Conservation (phyloP, 2,888 invertebrate genomes). For the Limnephilus lunatus region DNA sequence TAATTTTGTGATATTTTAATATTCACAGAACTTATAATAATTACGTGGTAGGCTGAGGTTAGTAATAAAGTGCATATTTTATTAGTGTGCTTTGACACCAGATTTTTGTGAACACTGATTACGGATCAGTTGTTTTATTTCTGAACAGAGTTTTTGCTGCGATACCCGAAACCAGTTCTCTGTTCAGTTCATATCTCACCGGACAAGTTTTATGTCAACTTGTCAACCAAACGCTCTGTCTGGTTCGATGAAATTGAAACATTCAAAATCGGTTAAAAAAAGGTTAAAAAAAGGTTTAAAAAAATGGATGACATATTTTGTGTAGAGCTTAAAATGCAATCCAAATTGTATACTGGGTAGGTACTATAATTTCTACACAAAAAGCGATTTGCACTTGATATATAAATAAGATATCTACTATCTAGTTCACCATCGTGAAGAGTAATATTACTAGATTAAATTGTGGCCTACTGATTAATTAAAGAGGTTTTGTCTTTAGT, state of each 20-base stretch:
- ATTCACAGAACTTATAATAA: not conserved
- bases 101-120: not conserved
- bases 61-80: conserved; percentile 3
- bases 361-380: no score
- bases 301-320: not conserved
- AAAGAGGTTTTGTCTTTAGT: no score
- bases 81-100: not conserved
- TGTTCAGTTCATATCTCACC: not conserved
- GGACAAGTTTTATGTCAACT: not conserved
- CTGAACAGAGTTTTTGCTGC: not conserved
- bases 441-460: no score
- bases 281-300: not conserved
- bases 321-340: not conserved
- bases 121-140: conserved; percentile 19
- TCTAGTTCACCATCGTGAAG: no score
- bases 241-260: not conserved
- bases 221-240: not conserved
- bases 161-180: not conserved
- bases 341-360: not conserved
- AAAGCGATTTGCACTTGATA: no score
- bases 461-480: no score
- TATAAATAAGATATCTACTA: no score
- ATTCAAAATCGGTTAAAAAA: not conserved
- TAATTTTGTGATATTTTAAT: not conserved
- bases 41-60: not conserved